These are phyloP conservation scores for Serinus canaria DNA, from an alignment of 2,113 vertebrate species.

Conservation along the genomic window DNA sequence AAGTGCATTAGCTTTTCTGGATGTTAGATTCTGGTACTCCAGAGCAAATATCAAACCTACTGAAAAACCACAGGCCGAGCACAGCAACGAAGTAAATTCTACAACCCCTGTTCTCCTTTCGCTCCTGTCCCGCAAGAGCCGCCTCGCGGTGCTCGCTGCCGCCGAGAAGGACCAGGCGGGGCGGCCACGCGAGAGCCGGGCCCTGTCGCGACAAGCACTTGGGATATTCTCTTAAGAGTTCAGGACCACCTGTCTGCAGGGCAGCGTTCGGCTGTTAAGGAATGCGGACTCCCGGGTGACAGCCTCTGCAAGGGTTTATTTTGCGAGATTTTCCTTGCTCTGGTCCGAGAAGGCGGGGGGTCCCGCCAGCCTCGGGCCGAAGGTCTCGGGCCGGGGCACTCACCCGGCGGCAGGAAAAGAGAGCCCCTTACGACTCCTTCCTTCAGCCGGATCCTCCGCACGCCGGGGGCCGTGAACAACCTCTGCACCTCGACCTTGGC, in stretches of 20 bases:
- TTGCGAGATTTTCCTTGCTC: not conserved
- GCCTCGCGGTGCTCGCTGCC: not conserved
- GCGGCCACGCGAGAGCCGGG: accelerated
- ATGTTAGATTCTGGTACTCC: not conserved
- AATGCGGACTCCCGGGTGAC: accelerated
- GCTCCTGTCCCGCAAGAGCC: not conserved
- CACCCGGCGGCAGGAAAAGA: constrained; percentile 66
- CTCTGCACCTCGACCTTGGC: constrained; percentile 49
- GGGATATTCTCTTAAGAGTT: accelerated
- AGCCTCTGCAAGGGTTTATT: accelerated
- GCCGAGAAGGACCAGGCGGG: accelerated
- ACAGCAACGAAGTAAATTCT: not conserved
- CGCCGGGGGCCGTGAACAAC: constrained; percentile 44
- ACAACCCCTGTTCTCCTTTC: accelerated
- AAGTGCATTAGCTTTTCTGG: accelerated
- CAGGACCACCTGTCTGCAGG: not conserved
- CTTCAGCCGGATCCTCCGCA: constrained; percentile 60
- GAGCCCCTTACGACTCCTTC: constrained; percentile 53
- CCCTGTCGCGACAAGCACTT: not conserved
- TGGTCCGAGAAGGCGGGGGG: not conserved
- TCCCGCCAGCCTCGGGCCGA: not conserved
- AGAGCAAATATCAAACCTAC: not conserved
- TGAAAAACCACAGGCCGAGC: accelerated
- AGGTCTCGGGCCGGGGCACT: not conserved
- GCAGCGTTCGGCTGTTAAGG: accelerated